A percentile compares a stretch with the other conserved stretches of the same genome.
phyloP scores from a whole-genome alignment of 2,888 invertebrate species.

The Drosophila phalerata region DNA sequence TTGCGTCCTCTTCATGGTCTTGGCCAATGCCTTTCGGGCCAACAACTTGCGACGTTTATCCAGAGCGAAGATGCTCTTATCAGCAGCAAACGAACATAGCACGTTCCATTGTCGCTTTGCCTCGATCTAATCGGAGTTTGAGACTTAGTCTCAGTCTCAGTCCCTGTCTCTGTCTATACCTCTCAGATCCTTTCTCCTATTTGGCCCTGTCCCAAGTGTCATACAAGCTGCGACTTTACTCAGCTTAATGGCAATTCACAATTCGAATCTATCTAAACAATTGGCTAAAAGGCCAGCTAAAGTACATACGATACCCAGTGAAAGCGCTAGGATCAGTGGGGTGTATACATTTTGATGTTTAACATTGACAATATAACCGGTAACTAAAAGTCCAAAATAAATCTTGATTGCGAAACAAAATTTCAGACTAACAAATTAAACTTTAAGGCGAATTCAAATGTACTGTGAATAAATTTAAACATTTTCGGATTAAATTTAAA shows the following conservation, averaged over 20 bases:
- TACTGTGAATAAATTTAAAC: neutral
- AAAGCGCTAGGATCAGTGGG: neutral
- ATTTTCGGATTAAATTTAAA: neutral
- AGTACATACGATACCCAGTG: slow-evolving; percentile 16
- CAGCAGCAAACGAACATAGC: slow-evolving; percentile 67
- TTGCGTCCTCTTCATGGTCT: neutral
- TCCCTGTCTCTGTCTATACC: neutral
- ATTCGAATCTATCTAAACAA: slow-evolving; percentile 53
- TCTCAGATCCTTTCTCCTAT: slow-evolving; percentile 41
- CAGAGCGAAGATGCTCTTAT: slow-evolving; percentile 64
- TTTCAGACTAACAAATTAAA: neutral
- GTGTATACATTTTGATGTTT: slow-evolving; percentile 4
- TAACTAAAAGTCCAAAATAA: neutral
- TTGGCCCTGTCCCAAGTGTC: slow-evolving; percentile 38
- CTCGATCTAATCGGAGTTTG: slow-evolving; percentile 65
- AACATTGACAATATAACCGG: neutral
- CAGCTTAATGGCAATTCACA: slow-evolving; percentile 52
- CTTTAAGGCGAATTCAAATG: neutral
- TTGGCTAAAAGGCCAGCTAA: slow-evolving; percentile 46
- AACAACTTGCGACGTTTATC: slow-evolving; percentile 44
- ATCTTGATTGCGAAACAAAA: no score
- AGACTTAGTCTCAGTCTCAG: neutral
- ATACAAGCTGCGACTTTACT: slow-evolving; percentile 43
- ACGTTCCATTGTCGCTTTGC: slow-evolving; percentile 75
- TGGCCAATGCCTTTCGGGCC: slow-evolving; percentile 13